Evolutionary conservation across 2,888 invertebrate species (phyloP).

Genomic region (Tiphia femorata): DNA sequence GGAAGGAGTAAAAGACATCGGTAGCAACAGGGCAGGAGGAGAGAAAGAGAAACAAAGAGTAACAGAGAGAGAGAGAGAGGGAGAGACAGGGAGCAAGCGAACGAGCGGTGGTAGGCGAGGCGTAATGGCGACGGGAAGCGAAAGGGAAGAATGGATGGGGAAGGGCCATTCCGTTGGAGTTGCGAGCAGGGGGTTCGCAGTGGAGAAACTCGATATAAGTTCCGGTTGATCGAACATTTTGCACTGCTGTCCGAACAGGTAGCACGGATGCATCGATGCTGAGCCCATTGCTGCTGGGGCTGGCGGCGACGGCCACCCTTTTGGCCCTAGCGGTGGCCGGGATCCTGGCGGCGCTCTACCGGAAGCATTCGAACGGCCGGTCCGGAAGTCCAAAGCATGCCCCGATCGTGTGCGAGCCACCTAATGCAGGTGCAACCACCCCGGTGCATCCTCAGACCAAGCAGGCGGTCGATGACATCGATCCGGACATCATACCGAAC

Average conservation of each 20-base stretch:
- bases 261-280: slow-evolving; percentile 65
- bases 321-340: slow-evolving; percentile 83
- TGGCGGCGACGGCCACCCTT: slow-evolving; percentile 82
- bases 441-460: slow-evolving; percentile 70
- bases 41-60: not conserved
- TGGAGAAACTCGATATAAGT: slow-evolving; percentile 33
- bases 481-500: slow-evolving; percentile 90
- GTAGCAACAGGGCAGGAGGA: not conserved
- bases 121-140: slow-evolving; percentile 12
- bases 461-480: slow-evolving; percentile 78
- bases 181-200: not conserved
- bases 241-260: slow-evolving; percentile 46
- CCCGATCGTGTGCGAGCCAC: slow-evolving; percentile 63
- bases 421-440: slow-evolving; percentile 67
- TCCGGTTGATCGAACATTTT: slow-evolving; percentile 47
- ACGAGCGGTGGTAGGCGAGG: slow-evolving; percentile 8
- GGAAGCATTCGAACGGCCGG: slow-evolving; percentile 64
- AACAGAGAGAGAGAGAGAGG: not conserved
- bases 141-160: not conserved
- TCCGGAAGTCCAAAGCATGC: slow-evolving; percentile 64
- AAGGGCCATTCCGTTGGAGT: not conserved
- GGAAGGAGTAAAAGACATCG: slow-evolving; percentile 1
- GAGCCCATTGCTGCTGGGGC: slow-evolving; percentile 82
- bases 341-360: slow-evolving; percentile 81
- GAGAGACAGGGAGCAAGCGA: slow-evolving; percentile 7